phyloP scores from a whole-genome alignment of 2,797 vertebrate species.

The Onychomys leucogaster region DNA sequence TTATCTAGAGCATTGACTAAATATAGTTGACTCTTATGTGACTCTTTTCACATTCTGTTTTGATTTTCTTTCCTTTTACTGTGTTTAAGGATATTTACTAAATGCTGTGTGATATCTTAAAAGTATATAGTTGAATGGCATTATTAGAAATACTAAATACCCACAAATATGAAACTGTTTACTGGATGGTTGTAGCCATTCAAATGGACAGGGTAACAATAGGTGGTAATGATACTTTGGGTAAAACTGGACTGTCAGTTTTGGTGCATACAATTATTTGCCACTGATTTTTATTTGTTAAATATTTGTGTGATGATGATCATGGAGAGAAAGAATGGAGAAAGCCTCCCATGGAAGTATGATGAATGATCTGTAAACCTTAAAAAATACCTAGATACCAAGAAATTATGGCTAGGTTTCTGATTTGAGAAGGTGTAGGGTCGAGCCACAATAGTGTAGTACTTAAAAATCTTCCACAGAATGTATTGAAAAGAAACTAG shows the following conservation, averaged over 20 bases:
- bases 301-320: background rate
- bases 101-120: background rate
- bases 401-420: background rate
- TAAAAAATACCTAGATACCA: background rate
- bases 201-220: background rate
- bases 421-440: background rate
- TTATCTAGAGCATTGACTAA: background rate
- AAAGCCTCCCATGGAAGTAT: background rate
- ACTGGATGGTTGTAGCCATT: background rate
- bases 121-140: background rate
- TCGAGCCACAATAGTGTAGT: background rate
- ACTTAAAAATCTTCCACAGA: background rate
- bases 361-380: background rate
- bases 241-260: background rate
- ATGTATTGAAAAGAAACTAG: conserved; percentile 10
- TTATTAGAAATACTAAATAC: background rate
- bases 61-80: conserved; percentile 33
- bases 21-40: background rate
- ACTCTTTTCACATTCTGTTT: background rate
- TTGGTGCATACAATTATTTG: background rate
- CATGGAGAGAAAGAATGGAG: background rate
- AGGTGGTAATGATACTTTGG: background rate
- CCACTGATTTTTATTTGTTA: conserved; percentile 10
- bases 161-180: background rate
- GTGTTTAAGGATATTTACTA: background rate